These are phyloP conservation scores for Pammene fasciana DNA, from an alignment of 2,888 invertebrate species.

Conservation along the genomic window DNA sequence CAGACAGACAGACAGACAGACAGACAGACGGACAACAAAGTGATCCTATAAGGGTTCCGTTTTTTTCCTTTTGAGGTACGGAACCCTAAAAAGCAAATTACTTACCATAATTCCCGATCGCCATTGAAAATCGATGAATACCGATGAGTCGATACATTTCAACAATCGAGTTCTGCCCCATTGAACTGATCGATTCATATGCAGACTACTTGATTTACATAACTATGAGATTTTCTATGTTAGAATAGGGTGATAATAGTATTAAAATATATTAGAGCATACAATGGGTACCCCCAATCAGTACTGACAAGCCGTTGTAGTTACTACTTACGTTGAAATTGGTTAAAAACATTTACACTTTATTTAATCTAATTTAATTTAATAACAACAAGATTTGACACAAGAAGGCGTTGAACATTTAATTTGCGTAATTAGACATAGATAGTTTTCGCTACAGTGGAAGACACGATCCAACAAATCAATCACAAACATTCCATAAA, in stretches of 20 bases:
- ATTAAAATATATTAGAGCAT: constrained; percentile 10
- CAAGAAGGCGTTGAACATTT: too few species aligned
- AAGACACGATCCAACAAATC: too few species aligned
- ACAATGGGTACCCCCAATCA: background rate
- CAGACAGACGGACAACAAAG: too few species aligned
- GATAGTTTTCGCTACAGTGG: too few species aligned
- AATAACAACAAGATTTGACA: too few species aligned
- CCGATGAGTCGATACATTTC: constrained; percentile 39
- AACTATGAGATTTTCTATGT: constrained; percentile 33
- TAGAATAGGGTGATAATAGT: constrained; percentile 3
- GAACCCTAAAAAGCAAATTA: background rate
- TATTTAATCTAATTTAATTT: background rate
- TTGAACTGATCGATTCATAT: constrained; percentile 35
- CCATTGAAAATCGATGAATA: constrained; percentile 33
- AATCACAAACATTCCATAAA: too few species aligned
- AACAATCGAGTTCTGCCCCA: constrained; percentile 40
- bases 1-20: too few species aligned
- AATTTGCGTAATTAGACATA: too few species aligned
- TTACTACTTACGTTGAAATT: background rate
- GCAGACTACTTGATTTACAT: constrained; percentile 36
- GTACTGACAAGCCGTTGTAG: constrained; percentile 2
- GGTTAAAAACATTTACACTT: background rate
- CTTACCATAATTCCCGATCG: constrained; percentile 22
- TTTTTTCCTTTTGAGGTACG: too few species aligned
- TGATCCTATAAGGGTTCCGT: too few species aligned